Percentiles rank a stretch among this genome's conserved stretches.
These are phyloP conservation scores for Colletes collaris DNA, from an alignment of 2,888 invertebrate species.

Conservation along the genomic window DNA sequence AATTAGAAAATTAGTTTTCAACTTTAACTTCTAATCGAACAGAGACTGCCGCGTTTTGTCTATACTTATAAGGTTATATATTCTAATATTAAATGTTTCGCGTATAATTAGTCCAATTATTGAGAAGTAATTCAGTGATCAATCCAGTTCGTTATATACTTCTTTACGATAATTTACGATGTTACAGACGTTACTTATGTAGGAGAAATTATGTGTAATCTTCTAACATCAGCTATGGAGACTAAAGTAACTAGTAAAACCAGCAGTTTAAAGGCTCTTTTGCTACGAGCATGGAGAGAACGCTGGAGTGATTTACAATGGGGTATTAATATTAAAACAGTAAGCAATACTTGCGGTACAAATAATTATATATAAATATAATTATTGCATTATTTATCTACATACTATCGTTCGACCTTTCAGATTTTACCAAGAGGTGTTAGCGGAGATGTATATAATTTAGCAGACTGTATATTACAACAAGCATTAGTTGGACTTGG, in stretches of 20 bases:
- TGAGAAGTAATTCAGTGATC: background rate
- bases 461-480: slow-evolving; percentile 96
- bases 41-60: background rate
- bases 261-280: slow-evolving; percentile 90
- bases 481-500: slow-evolving; percentile 97
- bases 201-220: slow-evolving; percentile 56
- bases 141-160: background rate
- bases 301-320: slow-evolving; percentile 97
- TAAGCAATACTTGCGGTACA: slow-evolving; percentile 75
- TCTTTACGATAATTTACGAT: background rate
- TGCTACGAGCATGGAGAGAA: slow-evolving; percentile 96
- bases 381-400: too few species aligned
- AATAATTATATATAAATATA: background rate
- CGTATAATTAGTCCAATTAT: background rate
- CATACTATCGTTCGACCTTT: slow-evolving; percentile 1
- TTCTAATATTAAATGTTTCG: background rate
- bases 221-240: slow-evolving; percentile 85
- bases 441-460: slow-evolving; percentile 95
- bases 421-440: slow-evolving; percentile 92
- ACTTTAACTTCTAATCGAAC: background rate
- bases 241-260: slow-evolving; percentile 93
- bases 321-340: slow-evolving; percentile 98
- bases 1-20: background rate
- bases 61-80: slow-evolving; percentile 22
- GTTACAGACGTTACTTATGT: slow-evolving; percentile 43